phyloP scores from a whole-genome alignment of 2,797 vertebrate species.

The Cirrhinus mrigala region DNA sequence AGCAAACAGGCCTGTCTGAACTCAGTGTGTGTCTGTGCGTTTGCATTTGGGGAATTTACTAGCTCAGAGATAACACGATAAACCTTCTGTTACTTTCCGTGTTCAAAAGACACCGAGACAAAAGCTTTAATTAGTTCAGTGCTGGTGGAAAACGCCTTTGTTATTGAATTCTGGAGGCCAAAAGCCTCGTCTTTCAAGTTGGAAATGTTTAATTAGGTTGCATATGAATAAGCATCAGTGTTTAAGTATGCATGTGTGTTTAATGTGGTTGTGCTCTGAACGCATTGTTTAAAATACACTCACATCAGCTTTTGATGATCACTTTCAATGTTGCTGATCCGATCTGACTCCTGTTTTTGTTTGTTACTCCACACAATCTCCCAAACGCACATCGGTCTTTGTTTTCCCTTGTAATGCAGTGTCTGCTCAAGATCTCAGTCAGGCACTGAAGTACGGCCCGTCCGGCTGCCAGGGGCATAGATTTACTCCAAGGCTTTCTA shows the following conservation, averaged over 20 bases:
- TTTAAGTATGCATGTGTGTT: neutral
- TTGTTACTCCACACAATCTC: conserved; percentile 21
- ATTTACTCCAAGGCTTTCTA: conserved; percentile 78
- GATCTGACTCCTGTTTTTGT: conserved; percentile 40
- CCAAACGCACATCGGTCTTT: conserved; percentile 19
- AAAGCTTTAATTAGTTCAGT: conserved; percentile 61
- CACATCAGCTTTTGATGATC: conserved; percentile 46
- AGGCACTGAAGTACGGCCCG: conserved; percentile 40
- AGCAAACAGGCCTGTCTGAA: conserved; percentile 52
- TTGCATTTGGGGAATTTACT: conserved; percentile 38
- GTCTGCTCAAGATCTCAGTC: conserved; percentile 32
- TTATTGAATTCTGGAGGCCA: conserved; percentile 52
- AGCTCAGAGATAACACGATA: conserved; percentile 47
- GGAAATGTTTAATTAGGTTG: conserved; percentile 40
- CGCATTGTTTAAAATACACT: conserved; percentile 31
- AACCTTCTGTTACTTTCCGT: conserved; percentile 49
- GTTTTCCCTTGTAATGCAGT: conserved; percentile 7
- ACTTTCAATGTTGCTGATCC: conserved; percentile 27
- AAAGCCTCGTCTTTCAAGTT: conserved; percentile 39
- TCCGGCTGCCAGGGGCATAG: conserved; percentile 73
- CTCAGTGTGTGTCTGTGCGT: neutral
- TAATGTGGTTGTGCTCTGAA: neutral
- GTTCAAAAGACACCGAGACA: conserved; percentile 56
- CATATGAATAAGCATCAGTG: conserved; percentile 21
- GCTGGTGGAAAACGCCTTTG: conserved; percentile 50